These are phyloP conservation scores for Abramis brama DNA, from an alignment of 2,113 vertebrate species.

Conservation along the genomic window DNA sequence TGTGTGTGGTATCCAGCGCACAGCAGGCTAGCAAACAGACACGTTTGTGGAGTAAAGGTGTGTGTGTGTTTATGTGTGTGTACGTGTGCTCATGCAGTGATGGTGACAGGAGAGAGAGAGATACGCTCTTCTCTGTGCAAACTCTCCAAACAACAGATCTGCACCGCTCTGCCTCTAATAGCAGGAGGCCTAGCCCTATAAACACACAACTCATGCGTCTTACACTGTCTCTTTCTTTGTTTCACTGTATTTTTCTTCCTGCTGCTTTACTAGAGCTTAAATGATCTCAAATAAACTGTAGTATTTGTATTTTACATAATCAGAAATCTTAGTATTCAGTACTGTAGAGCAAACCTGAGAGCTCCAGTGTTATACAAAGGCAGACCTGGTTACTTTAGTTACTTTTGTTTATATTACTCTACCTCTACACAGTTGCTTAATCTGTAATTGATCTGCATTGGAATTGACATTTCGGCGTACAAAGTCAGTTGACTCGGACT, in stretches of 20 bases:
- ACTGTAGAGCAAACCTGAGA: conserved; percentile 13
- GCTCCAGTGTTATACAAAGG: not conserved
- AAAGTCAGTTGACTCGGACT: conserved; percentile 46
- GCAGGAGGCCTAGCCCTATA: conserved; percentile 47
- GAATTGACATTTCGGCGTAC: conserved; percentile 2
- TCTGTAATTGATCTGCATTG: not conserved
- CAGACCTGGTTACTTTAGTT: not conserved
- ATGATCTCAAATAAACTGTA: conserved; percentile 19
- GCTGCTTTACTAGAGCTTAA: conserved; percentile 22
- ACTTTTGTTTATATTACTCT: conserved; percentile 1
- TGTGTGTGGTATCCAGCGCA: conserved; percentile 16
- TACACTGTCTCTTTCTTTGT: conserved; percentile 7
- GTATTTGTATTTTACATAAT: conserved; percentile 7
- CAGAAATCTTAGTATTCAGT: not conserved
- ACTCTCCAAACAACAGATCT: conserved; percentile 62
- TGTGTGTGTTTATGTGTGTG: conserved; percentile 35
- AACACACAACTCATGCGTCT: conserved; percentile 35
- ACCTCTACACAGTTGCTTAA: conserved; percentile 17
- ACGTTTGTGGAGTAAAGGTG: not conserved
- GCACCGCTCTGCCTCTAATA: conserved; percentile 63
- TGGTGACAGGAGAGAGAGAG: conserved; percentile 70
- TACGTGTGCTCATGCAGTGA: conserved; percentile 58
- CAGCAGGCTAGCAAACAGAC: conserved; percentile 27
- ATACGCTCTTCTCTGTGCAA: conserved; percentile 54
- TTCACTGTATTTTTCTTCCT: conserved; percentile 8